Base-by-base conservation (phyloP, 2,797 vertebrate species). In the Ambastaia sidthimunki region DNA sequence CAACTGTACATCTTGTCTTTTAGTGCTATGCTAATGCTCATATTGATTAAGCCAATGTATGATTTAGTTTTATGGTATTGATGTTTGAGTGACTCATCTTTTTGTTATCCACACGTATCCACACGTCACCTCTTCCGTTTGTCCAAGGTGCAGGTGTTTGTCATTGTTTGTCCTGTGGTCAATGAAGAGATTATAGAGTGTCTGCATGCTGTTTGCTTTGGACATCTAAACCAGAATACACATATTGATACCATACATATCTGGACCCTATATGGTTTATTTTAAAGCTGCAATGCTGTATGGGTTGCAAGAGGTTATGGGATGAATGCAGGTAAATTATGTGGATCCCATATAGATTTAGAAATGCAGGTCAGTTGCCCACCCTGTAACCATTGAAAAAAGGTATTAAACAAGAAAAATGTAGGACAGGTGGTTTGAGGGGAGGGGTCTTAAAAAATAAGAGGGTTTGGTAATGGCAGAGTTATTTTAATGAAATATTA, bases 131-230 rank as follows among this genome's bases (percentile, higher is more conserved):
- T 1, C 1, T 37, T 37, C 54, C 66, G 23, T 75, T 67, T 80
- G 72, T 54, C 25, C 23, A 75, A 62, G 77, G 48, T 55, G 62
- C 66, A 68, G 63, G 79, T 74, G 79, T 80, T 67, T 48, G 23
- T 69, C 34, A 76, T 19, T 69, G 75, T 63, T 31, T 34, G 60
- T 28, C 31, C 15, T 34, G 6, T 60, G 60, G 31, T 47, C 34
- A 68, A 57, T 44, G 6, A 50, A 76, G 50, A 68, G 50, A 67
- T 68, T 50, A 76, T 52, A 66, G 62, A 28, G 48, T 76, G 62
- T 47, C 54, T 12, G 19, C 15, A 41, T 28, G 21, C 9, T 34
- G 60, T 73, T 57, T 67, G 54, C 41, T 11, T 44, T 47, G 7
- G 52, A 13, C 16, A 62, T 62, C 23, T 59, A 21, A 68, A 76